Conservation (phyloP, 2,113 vertebrate genomes). For the Meles meles region DNA sequence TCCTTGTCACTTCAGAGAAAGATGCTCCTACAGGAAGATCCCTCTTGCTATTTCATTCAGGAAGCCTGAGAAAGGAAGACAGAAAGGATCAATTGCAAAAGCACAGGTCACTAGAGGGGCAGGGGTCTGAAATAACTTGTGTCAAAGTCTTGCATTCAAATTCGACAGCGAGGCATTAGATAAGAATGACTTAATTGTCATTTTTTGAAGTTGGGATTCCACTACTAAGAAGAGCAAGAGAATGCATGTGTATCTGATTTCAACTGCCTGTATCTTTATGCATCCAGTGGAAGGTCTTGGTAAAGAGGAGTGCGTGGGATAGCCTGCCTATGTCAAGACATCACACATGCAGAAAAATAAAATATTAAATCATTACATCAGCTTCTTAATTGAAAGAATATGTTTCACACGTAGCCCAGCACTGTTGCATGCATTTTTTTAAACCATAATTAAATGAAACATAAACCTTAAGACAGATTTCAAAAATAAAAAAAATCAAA, state of each 20-base stretch:
- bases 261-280: background rate
- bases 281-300: rapidly evolving
- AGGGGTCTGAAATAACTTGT: background rate
- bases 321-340: background rate
- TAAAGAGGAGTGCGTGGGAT: background rate
- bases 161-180: background rate
- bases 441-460: background rate
- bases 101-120: background rate
- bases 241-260: background rate
- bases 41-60: conserved; percentile 29
- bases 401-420: background rate
- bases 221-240: background rate
- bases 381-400: background rate
- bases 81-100: conserved; percentile 25
- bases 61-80: background rate
- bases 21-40: conserved; percentile 13
- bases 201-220: background rate
- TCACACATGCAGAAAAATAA: background rate
- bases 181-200: background rate
- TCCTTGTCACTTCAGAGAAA: conserved; percentile 64
- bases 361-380: background rate
- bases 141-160: background rate
- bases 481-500: background rate
- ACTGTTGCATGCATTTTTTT: background rate
- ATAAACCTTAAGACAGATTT: background rate